These are phyloP conservation scores for Trypoxylon attenuatum DNA, from an alignment of 2,888 invertebrate species.

Conservation along the genomic window DNA sequence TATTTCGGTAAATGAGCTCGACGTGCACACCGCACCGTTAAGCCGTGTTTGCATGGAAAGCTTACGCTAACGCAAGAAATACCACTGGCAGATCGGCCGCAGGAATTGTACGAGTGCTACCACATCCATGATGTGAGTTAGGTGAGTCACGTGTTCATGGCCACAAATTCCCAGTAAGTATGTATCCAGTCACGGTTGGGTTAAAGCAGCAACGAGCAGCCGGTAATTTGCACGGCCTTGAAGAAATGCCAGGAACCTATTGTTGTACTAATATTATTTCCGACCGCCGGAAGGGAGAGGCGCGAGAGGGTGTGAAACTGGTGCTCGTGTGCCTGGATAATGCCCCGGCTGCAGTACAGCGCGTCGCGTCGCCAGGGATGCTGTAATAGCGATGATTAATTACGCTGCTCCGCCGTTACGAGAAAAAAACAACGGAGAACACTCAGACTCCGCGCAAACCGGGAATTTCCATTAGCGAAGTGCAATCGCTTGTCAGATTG, in stretches of 20 bases:
- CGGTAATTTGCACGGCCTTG: slow-evolving; percentile 43
- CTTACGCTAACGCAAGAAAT: not conserved
- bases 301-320: slow-evolving; percentile 9
- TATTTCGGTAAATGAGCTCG: slow-evolving; percentile 30
- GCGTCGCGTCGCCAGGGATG: slow-evolving; percentile 17
- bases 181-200: too few relatives aligned
- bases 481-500: not conserved
- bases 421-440: slow-evolving; percentile 6
- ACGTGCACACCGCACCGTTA: too few relatives aligned
- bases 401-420: slow-evolving; percentile 19
- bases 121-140: too few relatives aligned
- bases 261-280: slow-evolving; percentile 48
- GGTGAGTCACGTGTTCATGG: not conserved
- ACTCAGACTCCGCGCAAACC: slow-evolving; percentile 9
- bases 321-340: slow-evolving; percentile 8
- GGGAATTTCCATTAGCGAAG: not conserved
- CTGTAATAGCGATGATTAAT: slow-evolving; percentile 41
- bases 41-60: too few relatives aligned
- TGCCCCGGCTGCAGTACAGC: slow-evolving; percentile 8
- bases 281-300: slow-evolving; percentile 7
- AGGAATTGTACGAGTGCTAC: not conserved
- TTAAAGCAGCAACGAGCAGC: too few relatives aligned
- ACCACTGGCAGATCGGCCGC: not conserved
- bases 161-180: slow-evolving; percentile 28
- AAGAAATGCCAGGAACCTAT: slow-evolving; percentile 41